phyloP scores from a whole-genome alignment of 2,113 vertebrate species.

The Nymphicus hollandicus region DNA sequence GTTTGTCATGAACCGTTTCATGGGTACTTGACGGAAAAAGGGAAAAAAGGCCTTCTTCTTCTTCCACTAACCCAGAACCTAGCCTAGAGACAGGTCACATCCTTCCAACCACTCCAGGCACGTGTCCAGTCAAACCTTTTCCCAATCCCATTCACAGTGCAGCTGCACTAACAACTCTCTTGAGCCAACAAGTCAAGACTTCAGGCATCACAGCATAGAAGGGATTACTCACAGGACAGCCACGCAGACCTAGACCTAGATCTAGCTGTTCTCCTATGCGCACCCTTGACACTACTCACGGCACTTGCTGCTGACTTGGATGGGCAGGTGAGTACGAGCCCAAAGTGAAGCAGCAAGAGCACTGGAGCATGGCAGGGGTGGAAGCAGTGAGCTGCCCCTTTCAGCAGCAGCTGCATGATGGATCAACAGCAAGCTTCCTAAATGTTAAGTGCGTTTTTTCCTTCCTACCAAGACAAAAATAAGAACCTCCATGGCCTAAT shows the following conservation, averaged over 20 bases:
- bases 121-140: neutral
- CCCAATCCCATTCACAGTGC: neutral
- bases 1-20: neutral
- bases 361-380: accelerated
- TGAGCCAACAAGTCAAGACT: neutral
- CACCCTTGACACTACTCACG: neutral
- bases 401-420: neutral
- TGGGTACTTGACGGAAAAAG: neutral
- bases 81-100: neutral
- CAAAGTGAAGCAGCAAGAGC: neutral
- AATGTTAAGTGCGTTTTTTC: accelerated
- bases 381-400: neutral
- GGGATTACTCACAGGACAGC: neutral
- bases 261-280: neutral
- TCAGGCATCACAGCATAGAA: neutral
- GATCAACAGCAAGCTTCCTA: neutral
- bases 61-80: neutral
- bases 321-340: accelerated
- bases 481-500: neutral
- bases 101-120: neutral
- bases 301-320: accelerated
- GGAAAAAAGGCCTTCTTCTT: neutral
- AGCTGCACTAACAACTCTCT: neutral
- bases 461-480: neutral
- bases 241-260: neutral